Evolutionary conservation across 2,797 vertebrate species (phyloP), one percentile per base, ranked within the genome.

Genomic region (Micropoecilia bifurca): DNA sequence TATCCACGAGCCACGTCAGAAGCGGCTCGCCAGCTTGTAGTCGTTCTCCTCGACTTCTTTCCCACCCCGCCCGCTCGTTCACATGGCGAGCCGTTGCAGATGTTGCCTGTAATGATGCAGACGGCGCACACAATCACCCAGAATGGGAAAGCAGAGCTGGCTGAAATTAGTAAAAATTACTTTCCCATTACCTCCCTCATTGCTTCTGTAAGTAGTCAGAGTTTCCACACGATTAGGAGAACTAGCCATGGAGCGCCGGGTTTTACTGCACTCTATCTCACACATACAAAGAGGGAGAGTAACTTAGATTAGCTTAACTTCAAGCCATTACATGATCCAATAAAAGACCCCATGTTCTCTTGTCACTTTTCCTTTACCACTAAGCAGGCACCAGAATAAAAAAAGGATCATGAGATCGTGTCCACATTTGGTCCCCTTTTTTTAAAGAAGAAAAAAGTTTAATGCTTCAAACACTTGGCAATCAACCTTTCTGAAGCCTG

Each of bases 171-270:
- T 96, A 95, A 96, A 95, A 96, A 96, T 96, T 94, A 96, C 95
- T 96, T 96, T 95, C 95, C 96, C 96, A 96, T 96, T 96, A 96
- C 93, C 93, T 94, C 95, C 95, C 95, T 96, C 95, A 96, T 96
- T 96, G 95, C 95, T 95, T 86, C 96, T 95, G 94, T 96, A 96
- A 96, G 95, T 96, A 96, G 94, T 95, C 94, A 95, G 93, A 91
- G 91, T 95, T 96, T 96, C 93, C 87, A 90, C 91, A 89, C 94
- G 94, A 96, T 96, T 96, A 96, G 93, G 93, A 89, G 89, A 92
- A 92, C 88, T 94, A 95, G 92, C 89, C 79, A 85, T 81, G 90
- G 91, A 87, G 91, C 88, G 80, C 85, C 63, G 76, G 84, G 90
- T 89, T 87, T 88, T 55, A 68, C 80, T 43, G 0, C 88, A 71